phyloP scores from a whole-genome alignment of 2,797 vertebrate genomes.

The Muraenolepis orangiensis region DNA sequence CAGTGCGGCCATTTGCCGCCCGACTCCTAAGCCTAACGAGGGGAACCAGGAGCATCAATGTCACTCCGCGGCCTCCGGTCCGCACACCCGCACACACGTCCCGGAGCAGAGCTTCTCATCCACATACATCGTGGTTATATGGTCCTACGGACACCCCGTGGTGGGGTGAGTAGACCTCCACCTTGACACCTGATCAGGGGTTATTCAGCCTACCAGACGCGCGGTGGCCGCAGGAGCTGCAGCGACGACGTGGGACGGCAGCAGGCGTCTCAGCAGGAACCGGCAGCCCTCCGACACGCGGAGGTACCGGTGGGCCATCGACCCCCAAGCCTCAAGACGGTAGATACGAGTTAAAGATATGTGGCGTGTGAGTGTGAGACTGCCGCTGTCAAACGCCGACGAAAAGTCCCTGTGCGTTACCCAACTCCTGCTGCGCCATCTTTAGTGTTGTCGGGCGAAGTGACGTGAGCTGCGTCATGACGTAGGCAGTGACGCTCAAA shows the following conservation, averaged over 20 bases:
- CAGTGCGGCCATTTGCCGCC: background rate
- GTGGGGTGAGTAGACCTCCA: background rate
- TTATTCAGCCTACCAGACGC: conserved; percentile 45
- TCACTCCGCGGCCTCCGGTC: background rate
- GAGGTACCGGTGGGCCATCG: conserved; percentile 61
- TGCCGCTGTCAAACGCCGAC: background rate
- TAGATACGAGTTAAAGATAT: no score
- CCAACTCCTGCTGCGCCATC: conserved; percentile 34
- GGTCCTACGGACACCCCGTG: background rate
- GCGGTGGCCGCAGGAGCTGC: background rate
- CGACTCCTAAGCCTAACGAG: background rate
- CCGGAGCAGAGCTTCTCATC: no score
- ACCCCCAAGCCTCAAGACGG: no score
- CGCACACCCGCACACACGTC: no score
- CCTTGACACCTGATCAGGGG: background rate
- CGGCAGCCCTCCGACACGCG: conserved; percentile 42
- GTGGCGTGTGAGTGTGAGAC: background rate
- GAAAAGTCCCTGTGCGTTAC: conserved; percentile 13
- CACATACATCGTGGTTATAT: no score
- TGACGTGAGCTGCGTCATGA: conserved; percentile 3
- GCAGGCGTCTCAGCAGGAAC: conserved; percentile 23
- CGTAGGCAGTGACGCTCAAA: background rate
- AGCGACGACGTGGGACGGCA: background rate
- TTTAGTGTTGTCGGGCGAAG: conserved; percentile 3
- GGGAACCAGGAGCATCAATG: background rate